A percentile compares a stretch with the other conserved stretches of the same genome.
phyloP scores from a whole-genome alignment of 2,113 vertebrate species.

The Heterotis niloticus region DNA sequence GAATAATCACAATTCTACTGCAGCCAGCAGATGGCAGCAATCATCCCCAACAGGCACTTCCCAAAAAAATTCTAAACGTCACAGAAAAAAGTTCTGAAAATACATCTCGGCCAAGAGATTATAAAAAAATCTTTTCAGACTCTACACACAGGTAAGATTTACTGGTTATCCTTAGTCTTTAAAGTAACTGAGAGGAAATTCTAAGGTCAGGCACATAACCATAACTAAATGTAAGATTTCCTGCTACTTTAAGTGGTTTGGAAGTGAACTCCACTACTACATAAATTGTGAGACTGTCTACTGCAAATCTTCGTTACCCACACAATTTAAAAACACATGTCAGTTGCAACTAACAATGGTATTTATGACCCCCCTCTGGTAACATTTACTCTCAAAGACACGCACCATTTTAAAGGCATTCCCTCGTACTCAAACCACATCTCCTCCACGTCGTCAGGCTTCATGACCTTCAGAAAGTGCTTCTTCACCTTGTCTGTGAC shows the following conservation, averaged over 20 bases:
- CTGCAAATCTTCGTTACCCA: neutral
- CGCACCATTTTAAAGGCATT: constrained; percentile 92
- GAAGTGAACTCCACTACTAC: no score
- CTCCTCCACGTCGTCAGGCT: constrained; percentile 84
- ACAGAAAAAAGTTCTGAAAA: no score
- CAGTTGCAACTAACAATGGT: neutral
- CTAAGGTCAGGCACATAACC: no score
- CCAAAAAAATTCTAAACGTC: no score
- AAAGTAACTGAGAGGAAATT: no score
- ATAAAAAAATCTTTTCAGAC: no score
- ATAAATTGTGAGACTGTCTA: no score
- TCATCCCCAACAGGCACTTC: neutral
- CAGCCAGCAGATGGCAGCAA: neutral
- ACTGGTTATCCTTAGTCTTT: no score
- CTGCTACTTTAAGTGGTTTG: no score
- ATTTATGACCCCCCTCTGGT: neutral
- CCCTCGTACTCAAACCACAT: constrained; percentile 99
- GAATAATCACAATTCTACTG: neutral
- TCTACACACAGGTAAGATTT: no score
- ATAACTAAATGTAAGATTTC: no score
- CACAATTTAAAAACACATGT: neutral
- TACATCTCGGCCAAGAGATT: no score
- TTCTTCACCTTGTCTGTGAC: constrained; percentile 99
- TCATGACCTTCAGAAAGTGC: constrained; percentile 94
- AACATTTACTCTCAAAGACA: constrained; percentile 34